phyloP scores from a whole-genome alignment of 2,113 vertebrate species.

The Podocnemis expansa region DNA sequence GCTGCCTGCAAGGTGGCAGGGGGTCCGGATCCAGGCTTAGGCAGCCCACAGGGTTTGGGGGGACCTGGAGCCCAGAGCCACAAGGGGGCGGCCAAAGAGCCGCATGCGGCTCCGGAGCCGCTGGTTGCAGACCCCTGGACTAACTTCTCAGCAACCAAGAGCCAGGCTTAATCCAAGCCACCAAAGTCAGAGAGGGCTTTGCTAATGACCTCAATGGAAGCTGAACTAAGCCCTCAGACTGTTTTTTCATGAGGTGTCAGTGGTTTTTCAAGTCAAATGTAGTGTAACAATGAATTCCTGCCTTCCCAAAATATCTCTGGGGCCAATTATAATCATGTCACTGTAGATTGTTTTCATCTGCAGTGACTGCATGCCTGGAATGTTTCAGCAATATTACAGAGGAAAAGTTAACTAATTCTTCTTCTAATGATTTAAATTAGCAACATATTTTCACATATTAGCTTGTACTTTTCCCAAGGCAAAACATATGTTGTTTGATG shows the following conservation, averaged over 20 bases:
- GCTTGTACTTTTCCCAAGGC: neutral
- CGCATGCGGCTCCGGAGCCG: too few species aligned
- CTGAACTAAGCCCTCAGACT: neutral
- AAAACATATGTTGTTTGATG: rapidly evolving
- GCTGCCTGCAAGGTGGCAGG: too few species aligned
- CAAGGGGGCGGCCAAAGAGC: too few species aligned
- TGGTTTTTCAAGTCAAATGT: neutral
- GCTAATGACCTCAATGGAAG: neutral
- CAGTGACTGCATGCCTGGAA: neutral
- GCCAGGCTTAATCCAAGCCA: neutral
- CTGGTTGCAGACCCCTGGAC: too few species aligned
- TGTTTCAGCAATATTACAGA: neutral
- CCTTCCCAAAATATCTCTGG: neutral
- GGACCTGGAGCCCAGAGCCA: too few species aligned
- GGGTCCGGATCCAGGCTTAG: too few species aligned
- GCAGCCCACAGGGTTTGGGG: too few species aligned
- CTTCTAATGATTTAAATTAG: neutral
- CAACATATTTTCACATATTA: rapidly evolving
- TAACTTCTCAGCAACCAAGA: neutral
- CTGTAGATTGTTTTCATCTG: rapidly evolving
- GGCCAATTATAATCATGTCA: neutral
- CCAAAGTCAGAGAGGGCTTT: neutral
- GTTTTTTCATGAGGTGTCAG: neutral
- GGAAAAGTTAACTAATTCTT: neutral
- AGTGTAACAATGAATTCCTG: neutral